Evolutionary conservation across 2,113 vertebrate species (phyloP).

Genomic region (Smithornis capensis): DNA sequence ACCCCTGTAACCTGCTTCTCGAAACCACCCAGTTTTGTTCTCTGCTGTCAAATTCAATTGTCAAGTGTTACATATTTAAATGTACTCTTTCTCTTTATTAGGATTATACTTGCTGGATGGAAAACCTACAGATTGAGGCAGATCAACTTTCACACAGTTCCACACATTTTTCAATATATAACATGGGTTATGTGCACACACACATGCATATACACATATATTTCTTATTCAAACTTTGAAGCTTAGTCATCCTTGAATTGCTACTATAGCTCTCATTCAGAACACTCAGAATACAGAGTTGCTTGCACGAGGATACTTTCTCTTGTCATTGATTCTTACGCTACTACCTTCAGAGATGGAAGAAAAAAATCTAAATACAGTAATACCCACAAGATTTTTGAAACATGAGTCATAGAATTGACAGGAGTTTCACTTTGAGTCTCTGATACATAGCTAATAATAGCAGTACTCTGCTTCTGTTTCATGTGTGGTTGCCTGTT

Average conservation of each 20-base stretch:
- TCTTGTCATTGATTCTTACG: background rate
- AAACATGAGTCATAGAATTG: background rate
- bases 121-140: background rate
- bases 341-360: background rate
- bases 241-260: background rate
- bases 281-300: background rate
- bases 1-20: background rate
- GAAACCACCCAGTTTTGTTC: background rate
- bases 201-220: background rate
- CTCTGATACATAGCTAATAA: background rate
- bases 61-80: background rate
- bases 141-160: background rate
- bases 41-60: background rate
- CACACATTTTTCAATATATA: background rate
- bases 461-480: background rate
- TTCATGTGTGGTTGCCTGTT: background rate
- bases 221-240: background rate
- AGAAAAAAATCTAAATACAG: background rate
- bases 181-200: background rate
- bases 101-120: background rate
- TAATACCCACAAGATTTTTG: background rate
- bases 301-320: background rate
- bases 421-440: background rate
- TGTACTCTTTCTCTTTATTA: background rate
- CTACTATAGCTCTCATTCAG: background rate